Evolutionary conservation across 2,113 vertebrate genomes (phyloP).

Genomic region (Rhagologus leucostigma): DNA sequence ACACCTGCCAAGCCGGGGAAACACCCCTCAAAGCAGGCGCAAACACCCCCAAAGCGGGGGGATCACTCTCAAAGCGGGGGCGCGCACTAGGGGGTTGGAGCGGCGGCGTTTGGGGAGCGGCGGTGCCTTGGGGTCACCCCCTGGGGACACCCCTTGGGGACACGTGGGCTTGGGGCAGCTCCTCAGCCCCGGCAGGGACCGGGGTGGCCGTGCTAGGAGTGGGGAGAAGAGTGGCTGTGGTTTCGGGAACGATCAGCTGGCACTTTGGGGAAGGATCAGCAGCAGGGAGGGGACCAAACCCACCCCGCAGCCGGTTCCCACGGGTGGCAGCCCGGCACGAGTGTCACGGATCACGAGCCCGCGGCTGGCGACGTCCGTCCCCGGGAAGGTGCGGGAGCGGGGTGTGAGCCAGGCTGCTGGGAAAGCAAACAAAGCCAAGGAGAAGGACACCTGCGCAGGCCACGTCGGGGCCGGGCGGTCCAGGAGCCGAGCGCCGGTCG

Average conservation of each 20-base stretch:
- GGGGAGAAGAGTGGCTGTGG: accelerated
- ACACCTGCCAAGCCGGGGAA: not conserved
- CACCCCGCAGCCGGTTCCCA: accelerated
- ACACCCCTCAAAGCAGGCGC: not conserved
- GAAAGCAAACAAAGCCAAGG: not conserved
- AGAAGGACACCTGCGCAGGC: not conserved
- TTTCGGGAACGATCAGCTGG: not conserved
- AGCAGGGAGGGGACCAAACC: not conserved
- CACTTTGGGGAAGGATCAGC: not conserved
- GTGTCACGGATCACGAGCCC: accelerated
- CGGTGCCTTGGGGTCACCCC: not conserved
- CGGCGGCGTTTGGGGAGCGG: not conserved
- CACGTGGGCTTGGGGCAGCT: not conserved
- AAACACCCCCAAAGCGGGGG: not conserved
- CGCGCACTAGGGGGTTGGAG: accelerated
- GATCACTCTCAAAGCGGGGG: no score
- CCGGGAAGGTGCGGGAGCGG: not conserved
- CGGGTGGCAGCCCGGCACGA: not conserved
- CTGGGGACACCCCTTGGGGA: not conserved
- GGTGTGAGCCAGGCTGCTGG: not conserved
- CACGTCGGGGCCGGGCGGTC: not conserved
- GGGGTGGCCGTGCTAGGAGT: accelerated
- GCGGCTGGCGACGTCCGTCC: accelerated
- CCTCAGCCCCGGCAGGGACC: accelerated
- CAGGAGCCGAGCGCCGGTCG: accelerated